Conservation (phyloP, 1,140 invertebrate species). For the Drosophila athabasca region DNA sequence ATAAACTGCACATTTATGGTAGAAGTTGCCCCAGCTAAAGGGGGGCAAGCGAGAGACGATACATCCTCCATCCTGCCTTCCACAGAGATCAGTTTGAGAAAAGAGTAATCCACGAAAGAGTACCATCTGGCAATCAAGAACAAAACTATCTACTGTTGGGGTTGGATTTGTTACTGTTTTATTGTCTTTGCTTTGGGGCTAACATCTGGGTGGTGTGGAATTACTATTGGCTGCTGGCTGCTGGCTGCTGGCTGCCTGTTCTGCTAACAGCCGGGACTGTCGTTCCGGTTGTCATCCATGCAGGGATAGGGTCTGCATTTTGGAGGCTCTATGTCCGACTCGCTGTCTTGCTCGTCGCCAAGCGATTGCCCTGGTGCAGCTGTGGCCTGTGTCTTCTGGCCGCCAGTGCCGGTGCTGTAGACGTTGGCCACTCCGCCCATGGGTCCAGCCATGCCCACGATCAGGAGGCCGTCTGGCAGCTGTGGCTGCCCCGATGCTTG, state of each 20-base stretch:
- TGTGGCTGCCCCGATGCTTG: background rate
- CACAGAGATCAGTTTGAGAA: no score
- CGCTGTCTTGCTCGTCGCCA: no score
- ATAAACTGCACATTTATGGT: no score
- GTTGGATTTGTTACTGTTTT: background rate
- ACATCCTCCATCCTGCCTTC: no score
- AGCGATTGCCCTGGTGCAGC: background rate
- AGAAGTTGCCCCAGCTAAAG: no score
- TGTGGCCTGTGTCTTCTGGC: background rate
- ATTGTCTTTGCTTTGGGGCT: constrained; percentile 18
- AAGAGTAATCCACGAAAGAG: no score
- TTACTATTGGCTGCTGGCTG: background rate
- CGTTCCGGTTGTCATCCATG: constrained; percentile 11
- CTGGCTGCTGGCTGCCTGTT: background rate
- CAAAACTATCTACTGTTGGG: no score
- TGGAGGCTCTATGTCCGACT: no score
- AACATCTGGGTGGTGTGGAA: background rate
- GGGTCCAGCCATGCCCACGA: constrained; percentile 24
- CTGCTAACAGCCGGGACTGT: background rate
- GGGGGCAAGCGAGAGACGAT: no score
- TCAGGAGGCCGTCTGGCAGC: constrained; percentile 9
- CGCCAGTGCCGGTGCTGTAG: constrained; percentile 27
- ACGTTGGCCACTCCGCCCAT: constrained; percentile 20
- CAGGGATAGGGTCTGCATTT: constrained; percentile 32
- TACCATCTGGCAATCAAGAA: no score